Evolutionary conservation across 1,140 invertebrate species (phyloP), one percentile per base, ranked within the genome.

Genomic region (Meteorus sp.): DNA sequence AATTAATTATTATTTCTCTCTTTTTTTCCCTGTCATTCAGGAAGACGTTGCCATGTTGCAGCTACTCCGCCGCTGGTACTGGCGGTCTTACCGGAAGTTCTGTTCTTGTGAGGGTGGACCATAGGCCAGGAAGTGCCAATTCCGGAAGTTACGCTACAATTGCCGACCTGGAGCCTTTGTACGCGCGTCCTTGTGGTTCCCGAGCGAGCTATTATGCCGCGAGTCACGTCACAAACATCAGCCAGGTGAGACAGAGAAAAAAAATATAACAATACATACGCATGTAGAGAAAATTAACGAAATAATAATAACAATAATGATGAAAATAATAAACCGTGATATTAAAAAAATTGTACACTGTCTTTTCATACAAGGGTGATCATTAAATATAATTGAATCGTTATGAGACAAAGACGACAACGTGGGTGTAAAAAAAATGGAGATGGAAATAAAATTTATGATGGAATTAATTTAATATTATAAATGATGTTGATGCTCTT

Each of bases 81-180:
- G 76, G 71, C 1, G 77, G 75, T 27, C 51, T 79, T n/a, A 70
- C 77, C 56, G 78, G 75, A 66, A 79, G 75, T 65, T 79, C 78
- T 68, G 88, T 90, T 29, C 83, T 90, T 62, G 83, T 90, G 41
- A 84, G 87, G 13, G 79, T 89, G 60, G 88, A 89, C 72, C 79
- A 79, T 56, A 80, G 87, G 59, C 86, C 88, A 50, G 86, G 85
- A 56, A 89, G 87, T 67, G 87, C 85, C n/a, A 83, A 84, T 68
- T 89, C 87, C 50, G 89, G 89, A 59, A 90, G 88, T 66, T 91
- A 91, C 67, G 89, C 89, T 11, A 91, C 89, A 35, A 91, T 91
- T 59, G 89, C 89, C 37, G 89, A 89, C 76, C 82, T 90, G 65
- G 79, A 83, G 61, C 82, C 83, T 45, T 77, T 84, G 50, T 84